Evolutionary conservation across 2,113 vertebrate species (phyloP).

Genomic region (Nicator chloris): DNA sequence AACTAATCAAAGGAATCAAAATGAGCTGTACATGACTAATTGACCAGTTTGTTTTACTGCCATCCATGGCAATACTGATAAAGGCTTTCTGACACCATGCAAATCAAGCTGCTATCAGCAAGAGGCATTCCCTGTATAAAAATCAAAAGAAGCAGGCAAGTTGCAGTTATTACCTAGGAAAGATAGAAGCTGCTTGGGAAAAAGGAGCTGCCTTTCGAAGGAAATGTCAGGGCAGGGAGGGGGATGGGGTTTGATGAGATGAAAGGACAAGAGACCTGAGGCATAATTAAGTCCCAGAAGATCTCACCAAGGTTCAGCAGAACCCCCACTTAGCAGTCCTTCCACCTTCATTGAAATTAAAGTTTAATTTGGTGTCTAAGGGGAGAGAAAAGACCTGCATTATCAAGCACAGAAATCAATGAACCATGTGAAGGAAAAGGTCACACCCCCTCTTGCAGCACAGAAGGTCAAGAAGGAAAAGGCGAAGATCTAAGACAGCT

Average conservation of each 20-base stretch:
- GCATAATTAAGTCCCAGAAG: constrained; percentile 57
- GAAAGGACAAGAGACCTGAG: constrained; percentile 5
- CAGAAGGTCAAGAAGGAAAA: neutral
- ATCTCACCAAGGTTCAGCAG: neutral
- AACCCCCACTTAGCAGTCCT: neutral
- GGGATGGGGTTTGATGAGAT: constrained; percentile 4
- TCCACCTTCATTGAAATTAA: constrained; percentile 45
- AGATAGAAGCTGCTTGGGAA: neutral
- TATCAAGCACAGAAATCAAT: constrained; percentile 12
- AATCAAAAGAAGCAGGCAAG: neutral
- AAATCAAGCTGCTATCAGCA: constrained; percentile 31
- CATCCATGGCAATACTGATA: neutral
- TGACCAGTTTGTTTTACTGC: constrained; percentile 12
- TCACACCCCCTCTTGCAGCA: neutral
- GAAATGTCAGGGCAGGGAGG: neutral
- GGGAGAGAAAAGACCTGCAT: constrained; percentile 18
- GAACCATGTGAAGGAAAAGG: neutral
- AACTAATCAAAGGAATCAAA: constrained; percentile 28
- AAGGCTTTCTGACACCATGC: neutral
- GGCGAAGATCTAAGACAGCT: neutral
- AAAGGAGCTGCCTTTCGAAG: neutral
- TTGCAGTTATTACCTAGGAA: neutral
- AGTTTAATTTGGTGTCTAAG: constrained; percentile 63
- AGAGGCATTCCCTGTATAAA: neutral
- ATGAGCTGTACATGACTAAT: constrained; percentile 43